phyloP scores from a whole-genome alignment of 2,888 invertebrate species.

The Xanthia icteritia region DNA sequence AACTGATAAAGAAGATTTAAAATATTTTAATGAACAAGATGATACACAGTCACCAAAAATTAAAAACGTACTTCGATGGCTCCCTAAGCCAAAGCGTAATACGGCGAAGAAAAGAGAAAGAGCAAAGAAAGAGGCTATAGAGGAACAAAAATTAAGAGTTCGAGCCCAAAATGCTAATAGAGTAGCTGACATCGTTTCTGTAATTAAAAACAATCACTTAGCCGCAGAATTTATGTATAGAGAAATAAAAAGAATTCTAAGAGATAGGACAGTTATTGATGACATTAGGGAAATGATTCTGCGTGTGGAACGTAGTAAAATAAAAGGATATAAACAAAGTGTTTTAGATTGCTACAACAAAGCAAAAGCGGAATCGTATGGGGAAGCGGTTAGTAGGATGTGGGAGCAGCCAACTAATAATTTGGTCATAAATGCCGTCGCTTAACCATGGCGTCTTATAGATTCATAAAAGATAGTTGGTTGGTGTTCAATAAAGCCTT shows the following conservation, averaged over 20 bases:
- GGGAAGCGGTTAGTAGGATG: fast-evolving
- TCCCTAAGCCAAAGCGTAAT: constrained; percentile 3
- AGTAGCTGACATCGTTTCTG: constrained; percentile 10
- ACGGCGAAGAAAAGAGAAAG: neutral
- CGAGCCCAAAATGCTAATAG: neutral
- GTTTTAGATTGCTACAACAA: neutral
- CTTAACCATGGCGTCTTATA: neutral
- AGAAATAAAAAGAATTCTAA: constrained; percentile 29
- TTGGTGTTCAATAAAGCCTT: neutral
- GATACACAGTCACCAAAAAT: too few relatives aligned
- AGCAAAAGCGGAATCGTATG: neutral
- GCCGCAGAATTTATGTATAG: constrained; percentile 9
- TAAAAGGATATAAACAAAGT: neutral
- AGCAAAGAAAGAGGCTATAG: neutral
- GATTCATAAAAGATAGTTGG: neutral
- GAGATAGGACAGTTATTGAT: constrained; percentile 6
- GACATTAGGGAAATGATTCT: constrained; percentile 8
- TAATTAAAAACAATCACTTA: constrained; percentile 2
- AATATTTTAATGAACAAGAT: neutral
- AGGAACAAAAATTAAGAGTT: neutral
- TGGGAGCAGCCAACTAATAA: neutral
- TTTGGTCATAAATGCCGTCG: neutral
- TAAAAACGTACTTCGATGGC: constrained; percentile 13
- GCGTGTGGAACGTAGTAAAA: neutral
- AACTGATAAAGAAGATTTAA: constrained; percentile 2